phyloP scores from a whole-genome alignment of 2,888 invertebrate species.

The Minunthozetes semirufus region DNA sequence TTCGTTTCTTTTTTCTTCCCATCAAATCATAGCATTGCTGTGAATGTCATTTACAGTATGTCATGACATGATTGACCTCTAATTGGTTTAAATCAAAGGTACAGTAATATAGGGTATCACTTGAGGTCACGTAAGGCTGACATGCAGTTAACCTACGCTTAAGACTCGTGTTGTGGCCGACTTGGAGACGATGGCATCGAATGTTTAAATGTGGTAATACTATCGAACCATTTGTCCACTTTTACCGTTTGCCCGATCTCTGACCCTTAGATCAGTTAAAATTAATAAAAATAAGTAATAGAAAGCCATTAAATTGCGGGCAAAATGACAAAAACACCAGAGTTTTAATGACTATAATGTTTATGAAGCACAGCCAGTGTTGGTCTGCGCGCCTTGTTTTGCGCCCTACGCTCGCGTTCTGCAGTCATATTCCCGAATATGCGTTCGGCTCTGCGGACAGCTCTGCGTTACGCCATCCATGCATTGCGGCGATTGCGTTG shows the following conservation, averaged over 20 bases:
- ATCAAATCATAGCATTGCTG: conserved; percentile 32
- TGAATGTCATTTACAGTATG: conserved; percentile 9
- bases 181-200: neutral
- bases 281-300: too few species aligned
- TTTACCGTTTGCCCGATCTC: neutral
- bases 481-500: neutral
- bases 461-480: neutral
- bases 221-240: neutral
- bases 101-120: conserved; percentile 30
- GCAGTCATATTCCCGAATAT: neutral
- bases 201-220: conserved; percentile 28
- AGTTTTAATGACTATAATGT: neutral
- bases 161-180: neutral
- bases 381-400: conserved; percentile 4
- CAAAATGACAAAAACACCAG: neutral
- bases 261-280: neutral
- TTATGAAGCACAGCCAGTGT: conserved; percentile 18
- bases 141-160: conserved; percentile 10
- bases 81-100: conserved; percentile 23
- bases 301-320: neutral
- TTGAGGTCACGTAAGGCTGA: conserved; percentile 1
- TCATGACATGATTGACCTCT: too few species aligned
- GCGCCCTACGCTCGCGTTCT: too few species aligned
- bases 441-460: neutral
- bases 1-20: conserved; percentile 29